A percentile compares a stretch with the other conserved stretches of the same genome.
Conservation (phyloP, 2,113 vertebrate species). For the Phylloscopus whistleri region DNA sequence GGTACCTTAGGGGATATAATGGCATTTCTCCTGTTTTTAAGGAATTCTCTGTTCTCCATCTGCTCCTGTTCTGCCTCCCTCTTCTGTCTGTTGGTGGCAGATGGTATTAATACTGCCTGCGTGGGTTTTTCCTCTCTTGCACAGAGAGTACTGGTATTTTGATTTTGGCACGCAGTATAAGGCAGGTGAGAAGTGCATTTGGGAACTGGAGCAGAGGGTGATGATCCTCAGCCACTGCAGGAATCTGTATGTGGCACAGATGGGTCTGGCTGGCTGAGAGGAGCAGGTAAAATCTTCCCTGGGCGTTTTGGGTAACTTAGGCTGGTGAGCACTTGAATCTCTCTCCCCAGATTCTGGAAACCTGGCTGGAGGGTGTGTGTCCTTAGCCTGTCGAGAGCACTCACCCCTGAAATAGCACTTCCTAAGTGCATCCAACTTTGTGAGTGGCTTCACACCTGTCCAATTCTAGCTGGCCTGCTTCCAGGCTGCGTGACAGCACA, state of each 20-base stretch:
- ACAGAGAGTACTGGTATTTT: not conserved
- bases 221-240: not conserved
- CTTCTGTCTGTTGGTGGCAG: not conserved
- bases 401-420: not conserved
- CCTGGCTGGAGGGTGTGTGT: not conserved
- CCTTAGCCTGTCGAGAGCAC: not conserved
- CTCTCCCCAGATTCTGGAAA: not conserved
- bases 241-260: not conserved
- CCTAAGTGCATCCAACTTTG: not conserved
- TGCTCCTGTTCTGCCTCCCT: constrained; percentile 15
- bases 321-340: not conserved
- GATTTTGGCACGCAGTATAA: not conserved
- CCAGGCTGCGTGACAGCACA: not conserved
- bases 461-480: not conserved
- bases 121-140: not conserved
- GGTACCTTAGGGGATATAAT: not conserved
- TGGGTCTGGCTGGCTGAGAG: not conserved
- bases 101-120: not conserved
- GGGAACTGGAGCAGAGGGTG: not conserved
- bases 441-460: not conserved
- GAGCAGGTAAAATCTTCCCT: not conserved
- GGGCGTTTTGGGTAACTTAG: not conserved
- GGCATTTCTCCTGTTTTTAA: not conserved
- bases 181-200: not conserved
- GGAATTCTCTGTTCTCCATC: not conserved